Base-by-base conservation (phyloP, 2,113 vertebrate species). In the Origma solitaria region DNA sequence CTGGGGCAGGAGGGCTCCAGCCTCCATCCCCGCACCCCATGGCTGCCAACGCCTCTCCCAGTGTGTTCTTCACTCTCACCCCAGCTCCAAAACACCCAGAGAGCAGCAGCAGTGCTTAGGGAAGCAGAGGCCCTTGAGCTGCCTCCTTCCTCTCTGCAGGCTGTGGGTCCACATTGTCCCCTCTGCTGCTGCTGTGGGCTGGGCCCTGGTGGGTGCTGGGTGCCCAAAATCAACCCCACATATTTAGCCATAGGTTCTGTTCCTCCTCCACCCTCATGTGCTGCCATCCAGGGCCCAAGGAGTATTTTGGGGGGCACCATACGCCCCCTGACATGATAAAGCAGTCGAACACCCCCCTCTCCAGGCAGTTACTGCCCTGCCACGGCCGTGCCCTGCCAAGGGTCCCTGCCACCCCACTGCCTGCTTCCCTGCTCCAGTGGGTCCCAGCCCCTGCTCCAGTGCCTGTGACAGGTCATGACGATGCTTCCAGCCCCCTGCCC, bases 391-490 rank as follows among this genome's bases (percentile, higher is more conserved):
- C 57, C 37, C 53, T 81, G 47, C 42, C 0, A 1, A 33, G 37
- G 2, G 2, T 42, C 33, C 33, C 40, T 47, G 65, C 16, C 65
- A 37, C 51, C 65, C 35, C 5, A 1, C 47, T 25, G n/a, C 30
- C 58, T 1, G 5, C 38, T 47, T 27, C 44, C 31, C 38, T 2
- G 5, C 15, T 28, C 9, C 1, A 1, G 12, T 3, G 12, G 21
- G 25, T 22, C 25, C 66, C 66, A 24, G 40, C 4, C 30, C 16
- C 37, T 0, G 0, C 21, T 7, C 18, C 7, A 0, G 54, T 0
- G 0, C 33, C 30, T 11, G 25, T 5, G 7, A 21, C 57, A n/a
- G 25, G 11, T 28, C 4, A 2, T 6, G 23, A 15, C 0, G 0
- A 22, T 8, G 10, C 51, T 90, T 60, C 68, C 64, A 71, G 38